phyloP scores from a whole-genome alignment of 2,888 invertebrate genomes.

The Patella ulyssiponensis region DNA sequence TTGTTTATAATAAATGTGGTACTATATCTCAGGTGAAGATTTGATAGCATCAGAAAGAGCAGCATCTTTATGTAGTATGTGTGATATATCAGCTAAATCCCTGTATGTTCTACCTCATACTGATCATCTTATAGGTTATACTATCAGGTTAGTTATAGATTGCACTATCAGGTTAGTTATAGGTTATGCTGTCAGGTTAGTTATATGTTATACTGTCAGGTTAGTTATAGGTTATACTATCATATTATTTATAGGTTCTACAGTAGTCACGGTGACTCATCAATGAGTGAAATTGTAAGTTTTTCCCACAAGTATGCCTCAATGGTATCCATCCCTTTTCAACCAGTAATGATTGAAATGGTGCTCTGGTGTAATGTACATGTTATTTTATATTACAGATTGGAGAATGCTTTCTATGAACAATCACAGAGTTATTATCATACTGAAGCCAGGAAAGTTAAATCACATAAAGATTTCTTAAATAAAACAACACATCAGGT shows the following conservation, averaged over 20 bases:
- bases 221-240: too few species aligned
- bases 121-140: conserved; percentile 85
- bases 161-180: background rate
- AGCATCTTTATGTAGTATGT: conserved; percentile 89
- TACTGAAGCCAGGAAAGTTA: conserved; percentile 85
- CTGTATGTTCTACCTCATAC: conserved; percentile 90
- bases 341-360: too few species aligned
- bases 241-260: too few species aligned
- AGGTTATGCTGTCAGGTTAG: background rate
- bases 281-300: too few species aligned
- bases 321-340: background rate
- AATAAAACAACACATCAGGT: conserved; percentile 90
- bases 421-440: conserved; percentile 93
- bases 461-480: conserved; percentile 90
- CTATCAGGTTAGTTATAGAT: conserved; percentile 74
- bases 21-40: conserved; percentile 69
- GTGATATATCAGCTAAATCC: conserved; percentile 92
- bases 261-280: too few species aligned
- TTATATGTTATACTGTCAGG: too few species aligned
- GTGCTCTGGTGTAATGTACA: too few species aligned
- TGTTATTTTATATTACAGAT: conserved; percentile 74
- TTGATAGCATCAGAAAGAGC: conserved; percentile 91
- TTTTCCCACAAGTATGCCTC: too few species aligned
- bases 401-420: conserved; percentile 95
- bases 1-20: too few species aligned